phyloP scores from a whole-genome alignment of 2,113 vertebrate genomes.

The Apus apus region DNA sequence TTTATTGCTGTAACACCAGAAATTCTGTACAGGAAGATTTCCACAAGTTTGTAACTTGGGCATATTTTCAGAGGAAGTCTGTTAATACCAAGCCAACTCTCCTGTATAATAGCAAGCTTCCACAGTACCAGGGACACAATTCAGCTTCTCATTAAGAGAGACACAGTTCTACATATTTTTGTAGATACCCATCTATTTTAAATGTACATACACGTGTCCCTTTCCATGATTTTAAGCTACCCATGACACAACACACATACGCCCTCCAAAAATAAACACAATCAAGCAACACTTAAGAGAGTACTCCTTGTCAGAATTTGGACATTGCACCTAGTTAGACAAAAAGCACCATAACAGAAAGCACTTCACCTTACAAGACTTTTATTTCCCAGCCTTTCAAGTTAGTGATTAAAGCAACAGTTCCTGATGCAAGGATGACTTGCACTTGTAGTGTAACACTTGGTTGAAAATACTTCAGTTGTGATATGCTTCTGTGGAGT shows the following conservation, averaged over 20 bases:
- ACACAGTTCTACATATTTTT: not conserved
- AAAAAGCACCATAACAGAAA: not conserved
- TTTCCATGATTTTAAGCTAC: not conserved
- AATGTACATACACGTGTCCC: not conserved
- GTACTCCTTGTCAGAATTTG: not conserved
- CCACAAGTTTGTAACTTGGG: not conserved
- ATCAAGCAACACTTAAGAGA: not conserved
- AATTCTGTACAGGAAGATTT: not conserved
- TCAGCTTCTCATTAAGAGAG: not conserved
- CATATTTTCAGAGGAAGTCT: not conserved
- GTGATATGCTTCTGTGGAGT: not conserved
- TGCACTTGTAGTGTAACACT: not conserved
- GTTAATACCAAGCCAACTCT: not conserved
- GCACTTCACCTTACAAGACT: not conserved
- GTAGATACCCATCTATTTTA: not conserved
- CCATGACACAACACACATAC: rapidly evolving
- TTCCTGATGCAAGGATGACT: not conserved
- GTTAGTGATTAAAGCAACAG: not conserved
- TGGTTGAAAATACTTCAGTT: not conserved
- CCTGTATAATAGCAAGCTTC: not conserved
- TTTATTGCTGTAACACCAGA: not conserved
- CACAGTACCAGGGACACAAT: not conserved
- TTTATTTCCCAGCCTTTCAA: not conserved
- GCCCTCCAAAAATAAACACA: not conserved
- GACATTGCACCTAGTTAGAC: not conserved